A percentile compares a stretch with the other conserved stretches of the same genome.
phyloP scores from a whole-genome alignment of 2,113 vertebrate species.

The Rhynchopsitta pachyrhyncha region DNA sequence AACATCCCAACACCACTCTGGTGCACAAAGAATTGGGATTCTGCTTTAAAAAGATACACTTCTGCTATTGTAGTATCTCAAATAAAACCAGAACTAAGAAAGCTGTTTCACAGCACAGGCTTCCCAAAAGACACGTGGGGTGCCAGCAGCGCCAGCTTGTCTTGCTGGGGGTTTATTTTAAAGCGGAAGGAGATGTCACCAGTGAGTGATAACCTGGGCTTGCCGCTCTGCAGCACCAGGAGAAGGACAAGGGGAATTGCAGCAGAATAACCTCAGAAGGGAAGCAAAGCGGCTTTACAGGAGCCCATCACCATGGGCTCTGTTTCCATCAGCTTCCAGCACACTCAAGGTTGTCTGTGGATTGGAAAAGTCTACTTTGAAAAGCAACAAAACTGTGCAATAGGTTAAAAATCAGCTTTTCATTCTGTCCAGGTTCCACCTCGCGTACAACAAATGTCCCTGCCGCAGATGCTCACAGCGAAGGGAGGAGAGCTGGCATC shows the following conservation, averaged over 20 bases:
- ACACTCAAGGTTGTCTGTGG: not conserved
- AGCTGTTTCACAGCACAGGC: not conserved
- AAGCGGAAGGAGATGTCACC: not conserved
- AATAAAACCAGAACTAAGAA: not conserved
- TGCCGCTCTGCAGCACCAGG: fast-evolving
- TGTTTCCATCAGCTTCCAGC: not conserved
- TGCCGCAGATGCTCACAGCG: not conserved
- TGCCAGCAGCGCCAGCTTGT: not conserved
- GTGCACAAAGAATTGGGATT: not conserved
- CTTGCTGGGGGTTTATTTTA: not conserved
- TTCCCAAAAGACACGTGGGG: not conserved
- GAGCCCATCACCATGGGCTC: not conserved
- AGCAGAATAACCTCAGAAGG: not conserved
- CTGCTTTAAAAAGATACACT: not conserved
- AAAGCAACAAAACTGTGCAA: not conserved
- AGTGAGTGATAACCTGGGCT: not conserved
- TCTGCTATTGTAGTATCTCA: not conserved
- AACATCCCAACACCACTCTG: not conserved
- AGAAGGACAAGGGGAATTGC: not conserved
- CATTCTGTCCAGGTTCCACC: not conserved
- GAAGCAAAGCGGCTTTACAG: not conserved
- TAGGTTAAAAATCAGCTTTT: not conserved
- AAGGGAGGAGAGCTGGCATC: not conserved
- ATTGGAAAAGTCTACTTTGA: not conserved
- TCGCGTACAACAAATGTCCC: not conserved